Evolutionary conservation across 2,888 invertebrate genomes (phyloP).

Genomic region (Melanchra persicariae): DNA sequence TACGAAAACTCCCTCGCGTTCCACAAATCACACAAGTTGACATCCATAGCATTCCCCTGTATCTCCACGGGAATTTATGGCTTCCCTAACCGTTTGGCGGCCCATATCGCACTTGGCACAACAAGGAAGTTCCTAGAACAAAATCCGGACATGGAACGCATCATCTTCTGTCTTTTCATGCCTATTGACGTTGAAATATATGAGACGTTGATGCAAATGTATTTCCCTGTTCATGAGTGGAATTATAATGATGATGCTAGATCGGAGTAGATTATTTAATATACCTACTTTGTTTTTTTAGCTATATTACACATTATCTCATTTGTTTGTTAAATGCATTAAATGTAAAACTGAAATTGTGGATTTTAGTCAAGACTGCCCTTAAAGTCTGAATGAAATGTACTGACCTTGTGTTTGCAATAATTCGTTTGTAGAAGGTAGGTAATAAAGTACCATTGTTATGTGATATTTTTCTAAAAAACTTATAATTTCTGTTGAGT

Average conservation of each 20-base stretch:
- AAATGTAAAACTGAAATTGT: neutral
- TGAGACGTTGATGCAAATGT: slow-evolving; percentile 93
- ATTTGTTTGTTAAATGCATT: no score
- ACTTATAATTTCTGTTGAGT: neutral
- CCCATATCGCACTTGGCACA: slow-evolving; percentile 93
- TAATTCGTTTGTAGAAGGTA: neutral
- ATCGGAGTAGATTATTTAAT: slow-evolving; percentile 58
- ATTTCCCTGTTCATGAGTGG: slow-evolving; percentile 91
- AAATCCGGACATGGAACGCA: slow-evolving; percentile 91
- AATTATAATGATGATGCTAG: slow-evolving; percentile 73
- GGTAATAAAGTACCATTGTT: neutral
- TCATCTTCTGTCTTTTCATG: slow-evolving; percentile 96
- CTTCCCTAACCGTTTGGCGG: slow-evolving; percentile 95
- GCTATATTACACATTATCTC: no score
- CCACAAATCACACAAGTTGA: slow-evolving; percentile 89
- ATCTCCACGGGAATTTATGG: slow-evolving; percentile 98
- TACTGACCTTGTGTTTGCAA: slow-evolving; percentile 6
- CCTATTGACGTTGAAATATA: slow-evolving; percentile 93
- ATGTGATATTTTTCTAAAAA: slow-evolving; percentile 19
- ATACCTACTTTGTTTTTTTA: no score
- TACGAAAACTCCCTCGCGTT: slow-evolving; percentile 93
- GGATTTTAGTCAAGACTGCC: slow-evolving; percentile 5
- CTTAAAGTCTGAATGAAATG: slow-evolving; percentile 32
- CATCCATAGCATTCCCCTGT: slow-evolving; percentile 96
- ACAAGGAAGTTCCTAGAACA: slow-evolving; percentile 92